These are phyloP conservation scores for Asteroscopus sphinx DNA, from an alignment of 2,888 invertebrate genomes.

Conservation along the genomic window DNA sequence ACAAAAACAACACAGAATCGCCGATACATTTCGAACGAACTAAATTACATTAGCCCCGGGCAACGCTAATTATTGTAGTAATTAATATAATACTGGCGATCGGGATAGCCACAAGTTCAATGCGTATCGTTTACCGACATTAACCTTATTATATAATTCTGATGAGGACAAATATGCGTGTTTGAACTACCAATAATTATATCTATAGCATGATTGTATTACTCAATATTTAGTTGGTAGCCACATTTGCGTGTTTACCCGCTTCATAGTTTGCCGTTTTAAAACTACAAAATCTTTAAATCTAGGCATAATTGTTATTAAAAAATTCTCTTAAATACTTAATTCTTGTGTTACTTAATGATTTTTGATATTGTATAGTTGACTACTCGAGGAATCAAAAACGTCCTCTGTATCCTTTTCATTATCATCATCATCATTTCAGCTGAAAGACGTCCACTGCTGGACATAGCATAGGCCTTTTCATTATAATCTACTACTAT, in stretches of 20 bases:
- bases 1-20: slow-evolving; percentile 26
- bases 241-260: background rate
- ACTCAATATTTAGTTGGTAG: slow-evolving; percentile 10
- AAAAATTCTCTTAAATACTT: too few species aligned
- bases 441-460: too few species aligned
- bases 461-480: too few species aligned
- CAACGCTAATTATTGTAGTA: slow-evolving; percentile 19
- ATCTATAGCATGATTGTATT: slow-evolving; percentile 45
- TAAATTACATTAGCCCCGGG: slow-evolving; percentile 8
- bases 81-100: slow-evolving; percentile 32
- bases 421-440: too few species aligned
- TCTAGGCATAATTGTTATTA: too few species aligned
- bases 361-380: too few species aligned
- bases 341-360: too few species aligned
- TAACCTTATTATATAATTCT: slow-evolving; percentile 56
- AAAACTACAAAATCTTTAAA: too few species aligned
- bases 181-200: slow-evolving; percentile 32
- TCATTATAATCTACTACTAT: too few species aligned
- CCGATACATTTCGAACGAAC: slow-evolving; percentile 19
- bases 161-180: slow-evolving; percentile 38
- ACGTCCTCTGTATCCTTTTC: too few species aligned
- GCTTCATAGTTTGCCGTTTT: background rate
- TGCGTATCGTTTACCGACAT: slow-evolving; percentile 45
- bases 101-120: slow-evolving; percentile 47
- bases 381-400: too few species aligned